phyloP scores from a whole-genome alignment of 2,797 vertebrate species.

The Hydrophis major region DNA sequence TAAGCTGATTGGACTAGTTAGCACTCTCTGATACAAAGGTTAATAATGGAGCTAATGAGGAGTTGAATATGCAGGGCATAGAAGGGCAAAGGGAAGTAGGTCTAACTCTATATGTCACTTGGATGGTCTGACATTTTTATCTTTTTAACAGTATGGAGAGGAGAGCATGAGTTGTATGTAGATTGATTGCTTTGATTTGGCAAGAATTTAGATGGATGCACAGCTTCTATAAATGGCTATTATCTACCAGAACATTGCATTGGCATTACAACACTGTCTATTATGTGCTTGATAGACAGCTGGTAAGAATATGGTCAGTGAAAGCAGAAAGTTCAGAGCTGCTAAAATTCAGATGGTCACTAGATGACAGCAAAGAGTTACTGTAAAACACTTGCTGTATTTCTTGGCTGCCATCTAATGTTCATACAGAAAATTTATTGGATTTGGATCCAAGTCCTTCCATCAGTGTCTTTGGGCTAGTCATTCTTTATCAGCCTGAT shows the following conservation, averaged over 20 bases:
- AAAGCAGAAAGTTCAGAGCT: not conserved
- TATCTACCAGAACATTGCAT: constrained; percentile 37
- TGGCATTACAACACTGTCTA: constrained; percentile 33
- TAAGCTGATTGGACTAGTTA: constrained; percentile 41
- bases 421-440: not conserved
- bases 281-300: constrained; percentile 25
- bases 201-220: constrained; percentile 1
- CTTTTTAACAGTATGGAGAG: constrained; percentile 3
- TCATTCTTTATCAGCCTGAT: not conserved
- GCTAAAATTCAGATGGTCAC: not conserved
- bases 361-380: not conserved
- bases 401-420: not conserved
- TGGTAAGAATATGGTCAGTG: constrained; percentile 33
- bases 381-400: not conserved
- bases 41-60: constrained; percentile 22
- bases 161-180: constrained; percentile 31
- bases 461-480: not conserved
- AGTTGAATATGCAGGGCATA: constrained; percentile 2
- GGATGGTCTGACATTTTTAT: not conserved
- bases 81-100: constrained; percentile 32
- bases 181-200: constrained; percentile 17
- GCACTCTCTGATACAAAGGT: constrained; percentile 20
- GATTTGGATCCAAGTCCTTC: not conserved
- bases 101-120: constrained; percentile 11
- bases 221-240: not conserved